phyloP scores from a whole-genome alignment of 2,797 vertebrate genomes.

The Myiotriccus ornatus region DNA sequence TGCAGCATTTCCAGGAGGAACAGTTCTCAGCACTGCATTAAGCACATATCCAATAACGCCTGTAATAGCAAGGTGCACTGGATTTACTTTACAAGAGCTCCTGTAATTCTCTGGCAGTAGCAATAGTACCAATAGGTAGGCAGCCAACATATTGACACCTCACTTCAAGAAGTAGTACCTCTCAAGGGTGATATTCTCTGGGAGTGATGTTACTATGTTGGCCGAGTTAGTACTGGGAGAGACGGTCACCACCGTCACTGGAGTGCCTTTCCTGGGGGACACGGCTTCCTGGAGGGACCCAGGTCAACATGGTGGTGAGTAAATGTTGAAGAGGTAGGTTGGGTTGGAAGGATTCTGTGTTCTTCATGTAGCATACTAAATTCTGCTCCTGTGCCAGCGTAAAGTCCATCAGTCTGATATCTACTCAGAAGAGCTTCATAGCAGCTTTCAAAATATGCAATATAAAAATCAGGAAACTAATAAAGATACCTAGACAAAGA shows the following conservation, averaged over 20 bases:
- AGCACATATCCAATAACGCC: not conserved
- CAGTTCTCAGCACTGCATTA: not conserved
- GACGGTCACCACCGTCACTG: constrained; percentile 45
- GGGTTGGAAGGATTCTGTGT: constrained; percentile 51
- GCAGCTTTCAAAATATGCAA: constrained; percentile 8
- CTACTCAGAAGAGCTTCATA: constrained; percentile 9
- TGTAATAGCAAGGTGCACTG: constrained; percentile 4
- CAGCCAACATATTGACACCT: constrained; percentile 62
- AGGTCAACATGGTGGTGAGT: constrained; percentile 69
- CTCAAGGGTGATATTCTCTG: constrained; percentile 55
- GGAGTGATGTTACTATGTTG: constrained; percentile 63
- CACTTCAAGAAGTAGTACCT: constrained; percentile 64
- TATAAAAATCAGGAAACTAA: constrained; percentile 15
- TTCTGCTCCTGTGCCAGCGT: constrained; percentile 1
- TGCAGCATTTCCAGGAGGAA: constrained; percentile 11
- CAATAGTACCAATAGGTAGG: constrained; percentile 22
- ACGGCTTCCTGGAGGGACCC: constrained; percentile 67
- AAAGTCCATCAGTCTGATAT: not conserved
- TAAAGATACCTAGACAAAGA: constrained; percentile 33
- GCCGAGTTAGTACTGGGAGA: constrained; percentile 47
- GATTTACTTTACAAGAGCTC: constrained; percentile 30
- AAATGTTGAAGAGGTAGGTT: constrained; percentile 73
- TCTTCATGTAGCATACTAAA: constrained; percentile 41
- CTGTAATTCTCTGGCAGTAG: not conserved
- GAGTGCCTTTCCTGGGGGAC: constrained; percentile 65